Conservation (phyloP, 2,113 vertebrate species). For the Zapornia atra region DNA sequence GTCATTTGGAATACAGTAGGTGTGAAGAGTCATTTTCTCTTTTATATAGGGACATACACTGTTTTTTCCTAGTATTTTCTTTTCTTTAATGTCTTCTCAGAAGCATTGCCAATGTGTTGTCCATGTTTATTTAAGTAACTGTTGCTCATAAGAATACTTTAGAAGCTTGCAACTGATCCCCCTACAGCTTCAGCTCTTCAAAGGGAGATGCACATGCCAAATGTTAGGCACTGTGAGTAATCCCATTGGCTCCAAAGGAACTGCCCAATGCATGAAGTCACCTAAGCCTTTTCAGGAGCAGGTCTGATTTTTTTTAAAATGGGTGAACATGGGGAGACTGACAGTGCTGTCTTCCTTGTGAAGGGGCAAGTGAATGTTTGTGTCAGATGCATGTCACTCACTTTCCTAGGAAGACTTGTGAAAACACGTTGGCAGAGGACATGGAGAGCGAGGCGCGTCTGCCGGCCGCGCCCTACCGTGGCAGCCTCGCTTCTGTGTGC, state of each 20-base stretch:
- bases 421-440: background rate
- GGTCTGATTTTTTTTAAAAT: background rate
- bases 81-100: background rate
- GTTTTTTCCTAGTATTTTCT: background rate
- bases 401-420: background rate
- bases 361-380: background rate
- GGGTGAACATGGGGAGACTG: background rate
- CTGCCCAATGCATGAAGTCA: background rate
- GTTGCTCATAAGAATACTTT: background rate
- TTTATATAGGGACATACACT: background rate
- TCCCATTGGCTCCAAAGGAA: background rate
- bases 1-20: background rate
- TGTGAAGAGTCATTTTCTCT: background rate
- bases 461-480: background rate
- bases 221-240: background rate
- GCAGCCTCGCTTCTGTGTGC: accelerated
- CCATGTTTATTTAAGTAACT: background rate
- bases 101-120: background rate
- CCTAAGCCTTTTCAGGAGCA: background rate
- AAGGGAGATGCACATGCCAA: background rate
- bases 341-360: background rate
- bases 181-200: background rate
- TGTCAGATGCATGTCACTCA: background rate
- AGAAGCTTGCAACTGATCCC: background rate
- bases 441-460: background rate